Evolutionary conservation across 2,113 vertebrate genomes (phyloP), one percentile per base, ranked within the genome.

Genomic region (Nycticebus coucang): DNA sequence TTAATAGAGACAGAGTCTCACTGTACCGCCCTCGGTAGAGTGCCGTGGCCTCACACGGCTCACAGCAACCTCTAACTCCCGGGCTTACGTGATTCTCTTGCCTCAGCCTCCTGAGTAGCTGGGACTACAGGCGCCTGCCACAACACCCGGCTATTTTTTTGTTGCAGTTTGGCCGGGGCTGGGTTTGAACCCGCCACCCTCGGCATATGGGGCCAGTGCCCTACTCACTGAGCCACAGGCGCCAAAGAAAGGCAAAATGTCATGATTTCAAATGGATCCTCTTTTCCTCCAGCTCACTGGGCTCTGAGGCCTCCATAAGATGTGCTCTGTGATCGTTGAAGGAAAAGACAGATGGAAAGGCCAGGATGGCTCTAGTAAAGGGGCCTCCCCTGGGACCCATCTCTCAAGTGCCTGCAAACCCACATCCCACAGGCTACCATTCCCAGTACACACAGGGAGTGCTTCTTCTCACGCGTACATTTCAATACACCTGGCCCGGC

Each of bases 401-500:
- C 77, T 12, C 66, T 81, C 55, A 12, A 21, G 66, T 7, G 45
- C 53, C 84, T 5, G 1, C 1, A 2, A 19, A 10, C 24, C 50
- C 0, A 4, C 1, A 26, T 41, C 57, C 66, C 81, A 26, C 13
- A 12, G 0, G n/a, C 37, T 15, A 4, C 30, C 0, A 0, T 11
- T 57, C 33, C 24, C 28, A 1, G 21, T 22, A 2, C 41, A 60
- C 79, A 55, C 57, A 18, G n/a, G 0, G 33, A 4, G 7, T 0
- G 4, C 10, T 66, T 24, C 12, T 81, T 62, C 50, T 81, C 24
- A 1, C 0, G 26, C 0, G 45, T 8, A 72, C 78, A 41, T 41
- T 83, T 71, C 83, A 8, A 1, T 1, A 2, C 14, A 0, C 86
- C 11, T 0, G 14, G 55, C 83, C 26, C 59, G 2, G 26, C 60